Evolutionary conservation across 2,888 invertebrate genomes (phyloP).

Genomic region (Andrena dorsata): DNA sequence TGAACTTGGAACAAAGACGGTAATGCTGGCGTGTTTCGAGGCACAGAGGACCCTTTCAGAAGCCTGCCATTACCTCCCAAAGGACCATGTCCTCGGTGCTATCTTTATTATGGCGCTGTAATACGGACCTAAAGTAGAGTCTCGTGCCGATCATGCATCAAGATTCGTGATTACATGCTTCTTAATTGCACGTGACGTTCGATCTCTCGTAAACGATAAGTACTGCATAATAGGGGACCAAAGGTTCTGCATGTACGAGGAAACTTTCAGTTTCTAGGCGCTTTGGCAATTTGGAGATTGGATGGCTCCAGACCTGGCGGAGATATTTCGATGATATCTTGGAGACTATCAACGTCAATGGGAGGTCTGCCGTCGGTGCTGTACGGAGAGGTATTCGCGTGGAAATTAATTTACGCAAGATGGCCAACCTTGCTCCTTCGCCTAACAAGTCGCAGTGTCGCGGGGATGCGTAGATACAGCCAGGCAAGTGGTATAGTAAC

Average conservation of each 20-base stretch:
- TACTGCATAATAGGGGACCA: neutral
- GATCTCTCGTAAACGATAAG: neutral
- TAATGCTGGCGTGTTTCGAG: constrained; percentile 33
- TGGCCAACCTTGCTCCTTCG: neutral
- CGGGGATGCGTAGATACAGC: constrained; percentile 41
- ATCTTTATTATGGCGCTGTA: constrained; percentile 31
- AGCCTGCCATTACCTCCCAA: constrained; percentile 22
- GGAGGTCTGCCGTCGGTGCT: no score
- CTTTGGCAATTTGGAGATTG: neutral
- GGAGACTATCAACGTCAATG: neutral
- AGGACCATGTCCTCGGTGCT: constrained; percentile 15
- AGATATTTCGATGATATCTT: neutral
- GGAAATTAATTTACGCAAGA: constrained; percentile 41
- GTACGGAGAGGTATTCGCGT: neutral
- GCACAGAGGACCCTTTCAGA: constrained; percentile 41
- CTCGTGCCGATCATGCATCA: constrained; percentile 2
- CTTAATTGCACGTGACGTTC: neutral
- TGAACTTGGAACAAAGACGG: constrained; percentile 50
- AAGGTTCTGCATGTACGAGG: neutral
- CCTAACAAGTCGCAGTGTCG: constrained; percentile 36
- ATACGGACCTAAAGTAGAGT: constrained; percentile 8
- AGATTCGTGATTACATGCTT: constrained; percentile 3
- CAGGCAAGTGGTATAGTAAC: constrained; percentile 69
- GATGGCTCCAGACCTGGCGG: neutral
- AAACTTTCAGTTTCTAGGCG: neutral